Base-by-base conservation (phyloP, 2,797 vertebrate genomes). In the Myiothlypis chrysogaster region DNA sequence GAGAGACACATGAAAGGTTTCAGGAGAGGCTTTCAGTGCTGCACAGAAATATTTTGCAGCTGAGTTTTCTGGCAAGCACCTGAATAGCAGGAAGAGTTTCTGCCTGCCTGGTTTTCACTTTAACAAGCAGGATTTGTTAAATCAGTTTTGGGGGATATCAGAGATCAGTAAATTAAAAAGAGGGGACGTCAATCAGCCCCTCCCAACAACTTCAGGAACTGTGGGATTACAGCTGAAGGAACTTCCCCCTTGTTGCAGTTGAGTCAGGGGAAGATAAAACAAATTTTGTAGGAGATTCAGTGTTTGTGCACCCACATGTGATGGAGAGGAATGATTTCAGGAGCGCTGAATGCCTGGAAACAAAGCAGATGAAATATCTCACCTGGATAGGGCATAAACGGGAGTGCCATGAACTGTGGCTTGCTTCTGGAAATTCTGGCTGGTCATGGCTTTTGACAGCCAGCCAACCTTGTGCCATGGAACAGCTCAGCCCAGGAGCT, bases 1-100 rank as follows among this genome's bases (percentile, higher is more conserved):
- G 92, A 78, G 88, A 95, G 83, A 93, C 91, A 95, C 93, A 94
- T 96, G 93, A 96, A 97, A 93, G 96, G 88, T 71, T 93, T 93
- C 7, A 10, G 55, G 59, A 83, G 78, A 94, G 85, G 87, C 65
- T 89, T 69, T 79, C 39, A 44, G 88, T 70, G 64, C 83, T 90
- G 95, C 75, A 56, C 82, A 17, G 77, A 44, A 71, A 53, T 65
- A 34, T 75, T 72, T 49, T 91, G 94, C 59, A 12, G 80, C 63
- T 88, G 89, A 88, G 83, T 76, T 92, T 84, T 89, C 69, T 94
- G 72, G 77, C 72, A 65, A 95, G 93, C 82, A 12, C 46, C 79
- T 79, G 72, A 85, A 41, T 11, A 79, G 87, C 35, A 53, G 76
- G 82, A 50, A 72, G 84, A 43, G 53, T 83, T 96, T 66, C 87